A percentile compares a stretch with the other conserved stretches of the same genome.
Evolutionary conservation across 2,113 vertebrate genomes (phyloP).

Genomic region (Prochilodus magdalenae): DNA sequence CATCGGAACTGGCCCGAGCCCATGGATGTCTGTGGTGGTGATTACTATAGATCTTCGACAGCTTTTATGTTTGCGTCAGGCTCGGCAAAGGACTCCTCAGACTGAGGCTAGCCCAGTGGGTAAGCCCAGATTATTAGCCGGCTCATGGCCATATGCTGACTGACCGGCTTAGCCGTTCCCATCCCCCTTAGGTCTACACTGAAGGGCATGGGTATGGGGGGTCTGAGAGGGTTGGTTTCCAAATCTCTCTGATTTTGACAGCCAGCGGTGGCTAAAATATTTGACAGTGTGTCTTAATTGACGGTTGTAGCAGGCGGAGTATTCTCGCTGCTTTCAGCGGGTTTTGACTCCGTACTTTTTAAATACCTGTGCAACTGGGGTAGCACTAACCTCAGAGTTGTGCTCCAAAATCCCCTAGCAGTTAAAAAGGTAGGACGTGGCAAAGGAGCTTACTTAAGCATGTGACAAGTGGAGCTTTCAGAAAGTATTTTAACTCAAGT

Average conservation of each 20-base stretch:
- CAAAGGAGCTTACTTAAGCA: conserved; percentile 67
- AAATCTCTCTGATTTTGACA: background rate
- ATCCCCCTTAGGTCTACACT: conserved; percentile 48
- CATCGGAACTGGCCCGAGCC: conserved; percentile 28
- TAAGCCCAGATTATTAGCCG: conserved; percentile 81
- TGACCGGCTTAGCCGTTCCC: conserved; percentile 76
- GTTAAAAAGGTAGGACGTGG: conserved; percentile 50
- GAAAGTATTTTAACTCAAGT: background rate
- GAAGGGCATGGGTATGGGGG: conserved; percentile 31
- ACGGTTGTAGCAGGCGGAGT: background rate
- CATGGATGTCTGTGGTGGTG: conserved; percentile 21
- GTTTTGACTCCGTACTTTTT: background rate
- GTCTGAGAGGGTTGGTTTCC: background rate
- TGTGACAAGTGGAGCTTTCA: conserved; percentile 47
- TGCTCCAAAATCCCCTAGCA: conserved; percentile 62
- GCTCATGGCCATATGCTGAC: conserved; percentile 79
- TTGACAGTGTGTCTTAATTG: background rate
- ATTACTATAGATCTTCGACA: conserved; percentile 56
- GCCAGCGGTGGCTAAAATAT: background rate
- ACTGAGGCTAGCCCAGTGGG: conserved; percentile 48
- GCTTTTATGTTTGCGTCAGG: conserved; percentile 30
- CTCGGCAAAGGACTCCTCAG: conserved; percentile 53
- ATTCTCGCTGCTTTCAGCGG: background rate
- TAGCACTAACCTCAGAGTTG: conserved; percentile 39
- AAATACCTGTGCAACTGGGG: background rate